These are phyloP conservation scores for Colistium nudipinnis DNA, from an alignment of 2,113 vertebrate genomes.

Conservation along the genomic window DNA sequence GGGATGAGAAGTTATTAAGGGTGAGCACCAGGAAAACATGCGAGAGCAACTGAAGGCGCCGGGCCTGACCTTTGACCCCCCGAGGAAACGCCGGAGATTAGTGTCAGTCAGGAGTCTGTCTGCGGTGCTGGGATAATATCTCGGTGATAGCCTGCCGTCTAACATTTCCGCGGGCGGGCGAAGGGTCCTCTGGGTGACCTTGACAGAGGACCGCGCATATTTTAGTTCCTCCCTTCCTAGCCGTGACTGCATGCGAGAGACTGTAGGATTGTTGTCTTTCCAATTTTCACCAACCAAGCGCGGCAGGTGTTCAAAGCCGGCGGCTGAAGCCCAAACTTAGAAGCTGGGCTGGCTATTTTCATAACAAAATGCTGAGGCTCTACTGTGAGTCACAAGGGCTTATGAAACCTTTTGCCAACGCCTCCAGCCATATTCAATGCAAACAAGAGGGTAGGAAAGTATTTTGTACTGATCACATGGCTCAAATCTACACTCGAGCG, in stretches of 20 bases:
- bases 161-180: slow-evolving; percentile 2
- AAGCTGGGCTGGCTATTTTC: slow-evolving; percentile 31
- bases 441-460: neutral
- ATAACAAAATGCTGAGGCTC: slow-evolving; percentile 16
- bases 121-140: slow-evolving; percentile 41
- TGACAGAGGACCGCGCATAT: slow-evolving; percentile 15
- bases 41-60: slow-evolving; percentile 11
- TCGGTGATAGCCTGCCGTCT: slow-evolving; percentile 31
- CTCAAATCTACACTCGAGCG: neutral
- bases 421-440: neutral
- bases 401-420: slow-evolving; percentile 1
- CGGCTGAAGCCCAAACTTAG: slow-evolving; percentile 25
- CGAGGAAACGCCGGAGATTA: slow-evolving; percentile 35
- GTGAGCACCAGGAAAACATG: slow-evolving; percentile 19
- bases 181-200: slow-evolving; percentile 18
- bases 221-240: neutral
- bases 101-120: slow-evolving; percentile 20
- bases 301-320: slow-evolving; percentile 37
- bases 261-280: slow-evolving; percentile 34
- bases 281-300: slow-evolving; percentile 36
- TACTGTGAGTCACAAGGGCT: slow-evolving; percentile 1
- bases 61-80: slow-evolving; percentile 33
- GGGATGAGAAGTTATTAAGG: slow-evolving; percentile 23
- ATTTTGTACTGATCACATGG: neutral
- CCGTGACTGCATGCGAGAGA: slow-evolving; percentile 20